phyloP scores from a whole-genome alignment of 2,888 invertebrate genomes.

The Synanthedon tipuliformis region DNA sequence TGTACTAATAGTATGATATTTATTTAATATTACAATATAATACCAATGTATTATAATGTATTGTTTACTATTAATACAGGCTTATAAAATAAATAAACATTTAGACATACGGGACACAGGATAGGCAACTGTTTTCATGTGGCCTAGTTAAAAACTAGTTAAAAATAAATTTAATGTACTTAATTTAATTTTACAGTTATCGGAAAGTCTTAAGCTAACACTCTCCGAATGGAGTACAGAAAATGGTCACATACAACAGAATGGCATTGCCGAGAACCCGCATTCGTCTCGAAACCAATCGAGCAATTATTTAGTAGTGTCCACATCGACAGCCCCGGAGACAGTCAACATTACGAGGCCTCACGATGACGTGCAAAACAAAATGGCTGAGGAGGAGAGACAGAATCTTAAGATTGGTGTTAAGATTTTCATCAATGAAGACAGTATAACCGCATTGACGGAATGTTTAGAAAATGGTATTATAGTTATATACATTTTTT shows the following conservation, averaged over 20 bases:
- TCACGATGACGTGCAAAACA: slow-evolving; percentile 72
- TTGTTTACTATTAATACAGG: too few relatives aligned
- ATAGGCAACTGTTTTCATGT: too few relatives aligned
- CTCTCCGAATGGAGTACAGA: slow-evolving; percentile 53
- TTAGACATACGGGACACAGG: too few relatives aligned
- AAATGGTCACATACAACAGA: slow-evolving; percentile 31
- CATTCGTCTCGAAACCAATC: slow-evolving; percentile 27
- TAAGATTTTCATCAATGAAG: slow-evolving; percentile 85
- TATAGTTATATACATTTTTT: slow-evolving; percentile 5
- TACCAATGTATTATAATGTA: too few relatives aligned
- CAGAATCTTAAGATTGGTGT: slow-evolving; percentile 86
- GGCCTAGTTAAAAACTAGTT: too few relatives aligned
- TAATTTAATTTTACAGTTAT: slow-evolving; percentile 36
- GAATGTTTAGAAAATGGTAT: slow-evolving; percentile 82
- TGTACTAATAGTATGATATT: too few relatives aligned
- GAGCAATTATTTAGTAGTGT: slow-evolving; percentile 47
- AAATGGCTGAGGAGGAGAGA: slow-evolving; percentile 77
- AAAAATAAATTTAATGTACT: too few relatives aligned
- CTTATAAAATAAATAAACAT: too few relatives aligned
- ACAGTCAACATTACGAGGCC: slow-evolving; percentile 68
- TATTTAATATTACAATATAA: neutral
- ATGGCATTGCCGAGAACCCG: slow-evolving; percentile 28
- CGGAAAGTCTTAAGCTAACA: slow-evolving; percentile 62
- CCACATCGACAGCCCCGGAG: slow-evolving; percentile 23
- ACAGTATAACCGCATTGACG: slow-evolving; percentile 72